Conservation (phyloP, 2,113 vertebrate genomes). For the Corvus moneduloides region DNA sequence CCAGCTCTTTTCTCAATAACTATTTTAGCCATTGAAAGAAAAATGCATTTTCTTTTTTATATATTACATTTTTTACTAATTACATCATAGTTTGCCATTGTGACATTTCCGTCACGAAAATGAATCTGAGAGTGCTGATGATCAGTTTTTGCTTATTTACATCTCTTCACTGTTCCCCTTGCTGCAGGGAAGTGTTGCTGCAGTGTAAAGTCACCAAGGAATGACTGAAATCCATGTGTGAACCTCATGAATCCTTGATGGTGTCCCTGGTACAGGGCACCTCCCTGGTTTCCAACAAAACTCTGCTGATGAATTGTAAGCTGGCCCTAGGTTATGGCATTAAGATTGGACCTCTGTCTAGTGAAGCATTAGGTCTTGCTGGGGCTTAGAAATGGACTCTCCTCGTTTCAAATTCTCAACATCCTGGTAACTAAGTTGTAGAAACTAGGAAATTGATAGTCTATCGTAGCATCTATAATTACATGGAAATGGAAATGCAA, state of each 20-base stretch:
- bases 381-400: not conserved
- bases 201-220: not conserved
- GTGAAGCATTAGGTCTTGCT: not conserved
- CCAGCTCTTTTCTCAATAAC: not conserved
- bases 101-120: not conserved
- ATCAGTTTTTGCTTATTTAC: not conserved
- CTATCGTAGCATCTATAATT: conserved; percentile 17
- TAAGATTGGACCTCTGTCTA: not conserved
- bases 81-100: accelerated
- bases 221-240: not conserved
- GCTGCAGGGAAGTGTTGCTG: not conserved
- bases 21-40: not conserved
- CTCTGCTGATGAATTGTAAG: not conserved
- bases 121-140: not conserved
- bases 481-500: conserved; percentile 16
- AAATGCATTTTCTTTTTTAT: not conserved
- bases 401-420: conserved; percentile 14
- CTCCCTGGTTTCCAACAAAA: not conserved
- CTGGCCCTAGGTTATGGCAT: not conserved
- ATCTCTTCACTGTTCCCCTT: not conserved
- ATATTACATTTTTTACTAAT: not conserved
- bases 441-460: conserved; percentile 23
- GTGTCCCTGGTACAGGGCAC: accelerated
- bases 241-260: not conserved
- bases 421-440: conserved; percentile 18